phyloP scores from a whole-genome alignment of 1,140 invertebrate species.

The Pollicipes pollicipes region DNA sequence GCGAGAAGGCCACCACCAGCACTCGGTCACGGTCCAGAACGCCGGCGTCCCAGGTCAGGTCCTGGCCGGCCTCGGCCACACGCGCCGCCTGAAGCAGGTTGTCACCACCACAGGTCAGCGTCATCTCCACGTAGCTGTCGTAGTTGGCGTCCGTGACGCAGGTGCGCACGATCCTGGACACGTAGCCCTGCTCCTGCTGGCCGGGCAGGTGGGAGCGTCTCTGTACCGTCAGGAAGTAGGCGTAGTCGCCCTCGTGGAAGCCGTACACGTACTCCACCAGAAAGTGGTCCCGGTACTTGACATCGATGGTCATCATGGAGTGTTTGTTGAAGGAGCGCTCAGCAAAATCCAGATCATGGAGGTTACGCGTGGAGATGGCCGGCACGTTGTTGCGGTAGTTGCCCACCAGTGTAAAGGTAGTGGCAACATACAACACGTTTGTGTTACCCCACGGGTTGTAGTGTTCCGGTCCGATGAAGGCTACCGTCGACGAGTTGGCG shows the following conservation, averaged over 20 bases:
- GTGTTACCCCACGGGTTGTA: constrained; percentile 51
- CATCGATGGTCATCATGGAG: constrained; percentile 69
- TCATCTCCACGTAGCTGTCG: constrained; percentile 67
- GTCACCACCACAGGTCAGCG: constrained; percentile 34
- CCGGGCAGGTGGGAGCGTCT: constrained; percentile 72
- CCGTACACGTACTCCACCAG: constrained; percentile 88
- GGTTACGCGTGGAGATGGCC: constrained; percentile 66
- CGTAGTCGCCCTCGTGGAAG: constrained; percentile 82
- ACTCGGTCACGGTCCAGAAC: constrained; percentile 55
- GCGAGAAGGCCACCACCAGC: constrained; percentile 65
- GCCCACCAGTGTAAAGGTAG: constrained; percentile 80
- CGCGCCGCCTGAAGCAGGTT: constrained; percentile 84
- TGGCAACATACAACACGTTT: constrained; percentile 81
- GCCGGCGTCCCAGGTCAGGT: constrained; percentile 56
- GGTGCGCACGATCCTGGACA: constrained; percentile 72
- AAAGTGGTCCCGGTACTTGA: constrained; percentile 85
- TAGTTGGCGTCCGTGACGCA: constrained; percentile 88
- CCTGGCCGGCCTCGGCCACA: constrained; percentile 55
- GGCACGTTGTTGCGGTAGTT: constrained; percentile 86
- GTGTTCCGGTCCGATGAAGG: constrained; percentile 80
- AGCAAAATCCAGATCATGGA: constrained; percentile 56
- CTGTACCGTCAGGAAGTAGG: constrained; percentile 88
- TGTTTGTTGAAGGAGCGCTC: constrained; percentile 71
- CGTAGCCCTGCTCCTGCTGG: constrained; percentile 62
- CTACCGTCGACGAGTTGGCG: constrained; percentile 72